Evolutionary conservation across 2,797 vertebrate species (phyloP), one percentile per base, ranked within the genome.

Genomic region (Coregonus ussuriensis): DNA sequence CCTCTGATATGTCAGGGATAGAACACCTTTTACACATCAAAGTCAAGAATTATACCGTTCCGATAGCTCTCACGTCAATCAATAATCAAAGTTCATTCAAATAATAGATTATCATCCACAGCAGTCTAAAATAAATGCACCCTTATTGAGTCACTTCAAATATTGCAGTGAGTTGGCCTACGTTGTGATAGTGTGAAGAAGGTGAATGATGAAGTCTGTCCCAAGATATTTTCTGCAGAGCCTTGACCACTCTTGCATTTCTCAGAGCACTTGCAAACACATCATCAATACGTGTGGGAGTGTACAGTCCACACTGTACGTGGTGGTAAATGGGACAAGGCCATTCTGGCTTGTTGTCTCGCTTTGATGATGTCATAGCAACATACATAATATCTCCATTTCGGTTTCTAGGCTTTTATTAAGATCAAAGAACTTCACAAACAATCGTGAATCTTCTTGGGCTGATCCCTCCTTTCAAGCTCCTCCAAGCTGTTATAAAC

Each of bases 321-420:
- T 47, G 41, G 41, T 11, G 9, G 9, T 47, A 47, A 13, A 47
- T 11, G 41, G 41, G 41, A 47, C 41, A 13, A 47, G 41, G 41
- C 2, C 41, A 47, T 9, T 11, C 9, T 41, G 74, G 18, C 52
- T 81, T 74, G 11, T 41, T 54, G 54, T 56, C 4, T 62, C 51
- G n/a, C 74, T 65, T 74, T 77, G 68, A 62, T 71, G 59, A 72
- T 62, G 29, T 25, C 78, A 77, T 29, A 33, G 15, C 71, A 41
- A 76, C 47, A 52, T 71, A 51, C 47, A 69, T 4, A 53, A 73
- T 9, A 35, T 78, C 35, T 75, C 63, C 31, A 25, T 7, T 21
- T 52, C 71, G 51, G 4, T 56, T 68, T 81, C 75, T 66, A 54
- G 62, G n/a, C 7, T 74, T 65, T 66, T 51, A 81, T 41, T 72